phyloP scores from a whole-genome alignment of 2,888 invertebrate genomes.

The Sphecodes monilicornis region DNA sequence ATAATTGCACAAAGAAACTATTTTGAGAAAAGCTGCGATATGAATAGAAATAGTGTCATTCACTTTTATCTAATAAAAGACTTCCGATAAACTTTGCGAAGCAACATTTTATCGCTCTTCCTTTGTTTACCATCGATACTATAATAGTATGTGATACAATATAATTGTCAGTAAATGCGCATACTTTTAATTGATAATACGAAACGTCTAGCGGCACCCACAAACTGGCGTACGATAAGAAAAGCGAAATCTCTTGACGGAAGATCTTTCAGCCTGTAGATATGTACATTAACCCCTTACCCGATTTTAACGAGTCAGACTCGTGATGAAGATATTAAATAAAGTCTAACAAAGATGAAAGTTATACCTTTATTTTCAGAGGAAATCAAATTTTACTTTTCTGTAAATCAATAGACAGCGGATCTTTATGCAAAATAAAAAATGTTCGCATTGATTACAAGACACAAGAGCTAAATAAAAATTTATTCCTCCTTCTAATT shows the following conservation, averaged over 20 bases:
- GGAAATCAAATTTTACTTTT: too few relatives aligned
- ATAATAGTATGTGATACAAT: neutral
- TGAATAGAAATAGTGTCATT: neutral
- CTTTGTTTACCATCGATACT: neutral
- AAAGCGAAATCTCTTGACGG: neutral
- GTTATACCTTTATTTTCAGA: too few relatives aligned
- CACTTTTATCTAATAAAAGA: neutral
- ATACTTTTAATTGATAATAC: too few relatives aligned
- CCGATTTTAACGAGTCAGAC: too few relatives aligned
- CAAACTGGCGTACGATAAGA: slow-evolving; percentile 5
- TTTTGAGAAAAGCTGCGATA: neutral
- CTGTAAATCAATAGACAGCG: too few relatives aligned
- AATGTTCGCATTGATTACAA: too few relatives aligned
- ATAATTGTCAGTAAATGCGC: neutral
- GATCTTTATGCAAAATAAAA: too few relatives aligned
- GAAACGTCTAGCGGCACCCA: neutral
- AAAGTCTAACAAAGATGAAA: too few relatives aligned
- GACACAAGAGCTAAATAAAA: too few relatives aligned
- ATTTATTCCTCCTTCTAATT: too few relatives aligned
- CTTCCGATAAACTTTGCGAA: neutral
- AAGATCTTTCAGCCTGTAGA: neutral
- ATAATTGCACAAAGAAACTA: neutral
- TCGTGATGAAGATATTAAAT: too few relatives aligned
- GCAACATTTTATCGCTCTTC: neutral
- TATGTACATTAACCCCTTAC: too few relatives aligned